Evolutionary conservation across 1,140 invertebrate genomes (phyloP).

Genomic region (Polyergus mexicanus): DNA sequence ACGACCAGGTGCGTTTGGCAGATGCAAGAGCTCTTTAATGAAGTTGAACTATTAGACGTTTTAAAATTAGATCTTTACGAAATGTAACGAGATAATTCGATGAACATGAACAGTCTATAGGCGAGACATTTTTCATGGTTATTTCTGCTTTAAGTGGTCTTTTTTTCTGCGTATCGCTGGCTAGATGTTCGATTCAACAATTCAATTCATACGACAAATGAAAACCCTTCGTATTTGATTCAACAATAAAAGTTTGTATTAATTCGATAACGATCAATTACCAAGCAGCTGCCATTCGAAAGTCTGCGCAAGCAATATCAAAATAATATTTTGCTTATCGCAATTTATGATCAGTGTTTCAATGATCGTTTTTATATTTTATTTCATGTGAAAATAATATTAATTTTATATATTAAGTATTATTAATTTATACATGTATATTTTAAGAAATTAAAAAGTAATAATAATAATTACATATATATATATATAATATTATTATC

Average conservation of each 20-base stretch:
- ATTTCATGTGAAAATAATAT: conserved; percentile 2
- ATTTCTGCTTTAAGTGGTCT: conserved; percentile 28
- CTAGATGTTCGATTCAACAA: conserved; percentile 65
- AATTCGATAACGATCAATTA: conserved; percentile 36
- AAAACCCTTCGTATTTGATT: conserved; percentile 14
- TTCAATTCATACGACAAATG: conserved; percentile 7
- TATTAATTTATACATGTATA: not conserved
- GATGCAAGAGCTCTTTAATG: conserved; percentile 59
- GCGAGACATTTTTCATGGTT: conserved; percentile 23
- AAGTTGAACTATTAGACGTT: conserved; percentile 33
- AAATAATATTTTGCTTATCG: not conserved
- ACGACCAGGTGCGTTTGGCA: conserved; percentile 58
- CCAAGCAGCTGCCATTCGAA: conserved; percentile 19
- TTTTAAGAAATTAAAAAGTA: not conserved
- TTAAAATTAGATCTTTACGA: conserved; percentile 78
- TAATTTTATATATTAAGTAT: not conserved
- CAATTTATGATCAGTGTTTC: not conserved
- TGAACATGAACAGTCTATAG: conserved; percentile 48
- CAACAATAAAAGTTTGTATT: not conserved
- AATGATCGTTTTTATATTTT: not conserved
- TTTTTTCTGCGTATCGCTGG: not conserved
- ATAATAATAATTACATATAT: not conserved
- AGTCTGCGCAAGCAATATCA: not conserved
- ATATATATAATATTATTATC: too few relatives aligned
- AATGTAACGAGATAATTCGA: conserved; percentile 52